Evolutionary conservation across 2,797 vertebrate species (phyloP).

Genomic region (Manis javanica): DNA sequence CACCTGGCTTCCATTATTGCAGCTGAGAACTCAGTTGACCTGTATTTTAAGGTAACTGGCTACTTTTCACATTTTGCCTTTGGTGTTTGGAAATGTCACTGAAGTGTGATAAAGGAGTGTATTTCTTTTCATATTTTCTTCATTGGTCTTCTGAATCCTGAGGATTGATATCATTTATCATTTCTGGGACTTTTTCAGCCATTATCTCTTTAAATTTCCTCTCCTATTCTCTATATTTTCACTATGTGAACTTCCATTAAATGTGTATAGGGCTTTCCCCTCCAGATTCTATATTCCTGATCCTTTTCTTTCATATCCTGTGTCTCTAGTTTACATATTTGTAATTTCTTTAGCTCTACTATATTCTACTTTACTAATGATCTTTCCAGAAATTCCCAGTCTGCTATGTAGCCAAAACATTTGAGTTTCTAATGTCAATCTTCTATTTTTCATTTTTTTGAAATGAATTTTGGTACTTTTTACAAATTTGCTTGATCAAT

Average conservation of each 20-base stretch:
- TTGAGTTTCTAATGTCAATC: background rate
- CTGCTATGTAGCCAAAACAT: background rate
- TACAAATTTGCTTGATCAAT: background rate
- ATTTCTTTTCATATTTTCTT: background rate
- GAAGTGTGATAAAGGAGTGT: background rate
- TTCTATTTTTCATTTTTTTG: background rate
- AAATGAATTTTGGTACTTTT: slow-evolving; percentile 38
- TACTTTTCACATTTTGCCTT: background rate
- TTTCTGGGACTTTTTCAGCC: background rate
- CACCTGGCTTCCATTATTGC: background rate
- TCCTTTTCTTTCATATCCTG: background rate
- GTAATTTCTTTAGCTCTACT: background rate
- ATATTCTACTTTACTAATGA: background rate
- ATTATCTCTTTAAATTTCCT: background rate
- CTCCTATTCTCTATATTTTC: background rate
- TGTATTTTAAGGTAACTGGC: background rate
- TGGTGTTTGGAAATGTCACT: slow-evolving; percentile 6
- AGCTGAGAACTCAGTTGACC: background rate
- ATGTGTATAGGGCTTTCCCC: background rate
- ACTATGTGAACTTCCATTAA: background rate
- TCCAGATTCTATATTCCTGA: background rate
- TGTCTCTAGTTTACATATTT: background rate
- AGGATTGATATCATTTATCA: background rate
- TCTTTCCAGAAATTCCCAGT: background rate
- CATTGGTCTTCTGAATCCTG: background rate